Evolutionary conservation across 2,113 vertebrate genomes (phyloP).

Genomic region (Psephotus haematonotus): DNA sequence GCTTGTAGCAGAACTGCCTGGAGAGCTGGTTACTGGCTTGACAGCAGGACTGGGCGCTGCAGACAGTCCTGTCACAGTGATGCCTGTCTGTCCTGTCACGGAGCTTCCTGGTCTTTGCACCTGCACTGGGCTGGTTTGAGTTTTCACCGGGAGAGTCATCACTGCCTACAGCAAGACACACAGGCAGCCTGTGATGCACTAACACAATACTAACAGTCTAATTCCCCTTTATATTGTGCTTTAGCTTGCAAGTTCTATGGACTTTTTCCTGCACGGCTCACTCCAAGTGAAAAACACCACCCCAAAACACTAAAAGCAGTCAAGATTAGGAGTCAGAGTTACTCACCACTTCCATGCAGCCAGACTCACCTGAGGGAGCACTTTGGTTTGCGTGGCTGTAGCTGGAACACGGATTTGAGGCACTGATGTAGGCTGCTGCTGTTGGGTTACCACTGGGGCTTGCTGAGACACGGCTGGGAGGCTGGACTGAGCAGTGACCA

Average conservation of each 20-base stretch:
- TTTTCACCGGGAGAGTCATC: constrained; percentile 89
- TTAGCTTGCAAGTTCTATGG: background rate
- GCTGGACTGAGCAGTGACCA: constrained; percentile 85
- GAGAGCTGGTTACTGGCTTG: constrained; percentile 83
- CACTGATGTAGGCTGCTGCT: constrained; percentile 72
- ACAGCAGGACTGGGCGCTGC: constrained; percentile 74
- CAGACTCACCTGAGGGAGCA: constrained; percentile 85
- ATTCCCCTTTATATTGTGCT: background rate
- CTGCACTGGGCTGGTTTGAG: constrained; percentile 79
- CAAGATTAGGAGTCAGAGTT: background rate
- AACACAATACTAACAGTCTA: background rate
- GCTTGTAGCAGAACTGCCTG: constrained; percentile 77
- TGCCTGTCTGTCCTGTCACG: constrained; percentile 55
- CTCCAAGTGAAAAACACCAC: background rate
- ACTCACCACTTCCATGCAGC: background rate
- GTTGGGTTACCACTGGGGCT: constrained; percentile 72
- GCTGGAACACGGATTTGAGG: constrained; percentile 90
- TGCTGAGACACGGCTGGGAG: constrained; percentile 79
- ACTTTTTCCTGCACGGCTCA: background rate
- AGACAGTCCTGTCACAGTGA: constrained; percentile 81
- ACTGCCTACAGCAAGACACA: constrained; percentile 73
- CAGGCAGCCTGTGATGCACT: background rate
- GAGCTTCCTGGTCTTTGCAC: constrained; percentile 74
- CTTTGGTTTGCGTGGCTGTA: constrained; percentile 83
- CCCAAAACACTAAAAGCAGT: accelerated